Evolutionary conservation across 2,888 invertebrate genomes (phyloP), one percentile per base, ranked within the genome.

Genomic region (Leptodirus hochenwartii): DNA sequence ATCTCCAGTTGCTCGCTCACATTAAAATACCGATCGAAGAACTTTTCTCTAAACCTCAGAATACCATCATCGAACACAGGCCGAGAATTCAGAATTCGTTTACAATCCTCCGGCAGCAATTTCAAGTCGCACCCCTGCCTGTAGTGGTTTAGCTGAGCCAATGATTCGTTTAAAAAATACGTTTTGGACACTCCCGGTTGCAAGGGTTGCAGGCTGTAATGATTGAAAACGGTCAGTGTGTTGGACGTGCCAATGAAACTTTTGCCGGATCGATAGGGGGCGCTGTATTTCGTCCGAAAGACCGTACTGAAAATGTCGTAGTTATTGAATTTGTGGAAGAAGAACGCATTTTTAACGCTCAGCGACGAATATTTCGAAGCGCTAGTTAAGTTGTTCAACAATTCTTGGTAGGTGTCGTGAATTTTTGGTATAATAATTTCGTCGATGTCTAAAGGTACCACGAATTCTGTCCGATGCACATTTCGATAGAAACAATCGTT

Each of bases 401-500:
- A 47, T 33, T 62, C 58, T 22, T 56, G 46, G 69, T 75, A 75
- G 15, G 60, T 67, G 26, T 55, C 47, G 14, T 61, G 59, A 37
- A 58, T 52, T 46, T 66, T 63, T 11, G 79, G 79, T 30, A 79
- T 59, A 32, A 80, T 62, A 27, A 77, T 58, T 56, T 80, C 79
- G 49, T 80, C 79, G 25, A 76, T 59, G 47, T 80, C 79, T 40
- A 79, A 52, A 6, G 78, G 74, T 15, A 78, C 56, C 11, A 77
- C 55, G 47, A 60, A 75, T 41, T 68, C 61, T 22, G 73, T 71
- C 37, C 59, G 58, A 41, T 62, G 54, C 29, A 77, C 53, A 53
- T 75, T 75, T 47, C 74, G 64, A 49, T 80, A 78, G 34, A 79
- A 62, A 46, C 79, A 80, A 49, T 78, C 77, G 49, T 80, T 80